A percentile compares a stretch with the other conserved stretches of the same genome.
These are phyloP conservation scores for Chouioia cunea DNA, from an alignment of 2,888 invertebrate species.

Conservation along the genomic window DNA sequence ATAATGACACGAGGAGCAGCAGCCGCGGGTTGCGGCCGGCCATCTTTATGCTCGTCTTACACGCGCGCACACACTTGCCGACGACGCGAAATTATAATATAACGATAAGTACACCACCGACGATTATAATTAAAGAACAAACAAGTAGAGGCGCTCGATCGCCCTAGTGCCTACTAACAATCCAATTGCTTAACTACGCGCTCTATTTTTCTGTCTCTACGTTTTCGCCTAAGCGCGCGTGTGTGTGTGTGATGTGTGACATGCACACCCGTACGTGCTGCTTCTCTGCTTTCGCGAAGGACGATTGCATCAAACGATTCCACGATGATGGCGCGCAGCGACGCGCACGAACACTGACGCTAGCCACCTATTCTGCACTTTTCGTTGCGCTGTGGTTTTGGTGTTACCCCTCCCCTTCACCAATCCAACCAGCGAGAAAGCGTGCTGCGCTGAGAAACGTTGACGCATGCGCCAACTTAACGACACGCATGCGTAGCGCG, in stretches of 20 bases:
- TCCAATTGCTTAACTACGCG: too few relatives aligned
- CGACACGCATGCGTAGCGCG: constrained; percentile 4
- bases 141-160: too few relatives aligned
- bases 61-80: background rate
- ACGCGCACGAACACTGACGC: constrained; percentile 41
- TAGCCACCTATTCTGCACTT: background rate
- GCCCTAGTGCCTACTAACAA: too few relatives aligned
- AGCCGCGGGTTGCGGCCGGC: constrained; percentile 59
- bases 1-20: constrained; percentile 19
- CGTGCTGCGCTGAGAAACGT: background rate
- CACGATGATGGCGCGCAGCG: constrained; percentile 37
- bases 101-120: too few relatives aligned
- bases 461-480: background rate
- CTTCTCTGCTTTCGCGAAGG: background rate
- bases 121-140: too few relatives aligned
- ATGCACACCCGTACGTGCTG: background rate
- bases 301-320: background rate
- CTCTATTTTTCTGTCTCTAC: background rate
- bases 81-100: too few relatives aligned
- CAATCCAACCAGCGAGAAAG: too few relatives aligned
- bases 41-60: constrained; percentile 62
- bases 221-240: too few relatives aligned
- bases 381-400: too few relatives aligned
- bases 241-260: too few relatives aligned
- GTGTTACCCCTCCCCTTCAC: too few relatives aligned